phyloP scores from a whole-genome alignment of 2,797 vertebrate genomes.

The Trichosurus vulpecula region DNA sequence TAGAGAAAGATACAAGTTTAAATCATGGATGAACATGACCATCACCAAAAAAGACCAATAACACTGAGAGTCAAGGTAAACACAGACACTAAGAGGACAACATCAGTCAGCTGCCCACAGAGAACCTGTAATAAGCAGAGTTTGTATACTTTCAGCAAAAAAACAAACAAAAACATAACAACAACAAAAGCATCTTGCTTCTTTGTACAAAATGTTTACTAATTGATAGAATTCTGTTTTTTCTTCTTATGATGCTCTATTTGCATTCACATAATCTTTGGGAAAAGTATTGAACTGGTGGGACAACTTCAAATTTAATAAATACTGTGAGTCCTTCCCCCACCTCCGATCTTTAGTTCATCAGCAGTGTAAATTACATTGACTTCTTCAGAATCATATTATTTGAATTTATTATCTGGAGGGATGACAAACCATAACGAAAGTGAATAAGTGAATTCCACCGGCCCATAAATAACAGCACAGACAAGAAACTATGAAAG shows the following conservation, averaged over 20 bases:
- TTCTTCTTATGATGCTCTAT: not conserved
- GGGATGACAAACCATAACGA: conserved; percentile 66
- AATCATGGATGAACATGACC: not conserved
- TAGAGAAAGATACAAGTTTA: not conserved
- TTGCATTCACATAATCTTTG: conserved; percentile 15
- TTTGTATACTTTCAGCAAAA: not conserved
- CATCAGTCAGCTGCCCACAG: not conserved
- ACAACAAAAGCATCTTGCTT: not conserved
- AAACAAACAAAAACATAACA: too few species aligned
- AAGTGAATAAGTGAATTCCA: conserved; percentile 56
- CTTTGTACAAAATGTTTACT: conserved; percentile 37
- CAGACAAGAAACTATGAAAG: conserved; percentile 47
- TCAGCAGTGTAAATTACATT: conserved; percentile 61
- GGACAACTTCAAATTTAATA: conserved; percentile 45
- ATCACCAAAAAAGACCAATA: not conserved
- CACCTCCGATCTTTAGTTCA: conserved; percentile 49
- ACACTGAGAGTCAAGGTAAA: not conserved
- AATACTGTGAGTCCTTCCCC: conserved; percentile 14
- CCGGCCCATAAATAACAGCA: conserved; percentile 65
- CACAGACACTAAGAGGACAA: not conserved
- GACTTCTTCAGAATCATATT: conserved; percentile 29
- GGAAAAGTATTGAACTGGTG: conserved; percentile 49
- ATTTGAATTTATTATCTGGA: conserved; percentile 64
- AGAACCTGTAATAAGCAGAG: not conserved
- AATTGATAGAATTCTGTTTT: conserved; percentile 32